A percentile compares a stretch with the other conserved stretches of the same genome.
These are phyloP conservation scores for Tragulus kanchil DNA, from an alignment of 2,113 vertebrate species.

Conservation along the genomic window DNA sequence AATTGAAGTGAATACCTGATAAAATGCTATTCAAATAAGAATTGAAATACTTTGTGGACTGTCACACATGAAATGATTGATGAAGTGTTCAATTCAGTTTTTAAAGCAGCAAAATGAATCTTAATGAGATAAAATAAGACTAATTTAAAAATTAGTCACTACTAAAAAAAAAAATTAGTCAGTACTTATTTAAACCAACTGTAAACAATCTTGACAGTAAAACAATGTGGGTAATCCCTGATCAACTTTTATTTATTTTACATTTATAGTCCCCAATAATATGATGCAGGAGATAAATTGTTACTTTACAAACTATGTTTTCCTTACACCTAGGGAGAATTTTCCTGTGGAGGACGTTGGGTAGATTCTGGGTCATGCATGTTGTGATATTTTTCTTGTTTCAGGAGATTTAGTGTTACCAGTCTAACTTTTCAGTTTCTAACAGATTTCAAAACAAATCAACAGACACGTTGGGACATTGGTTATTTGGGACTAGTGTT, in stretches of 20 bases:
- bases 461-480: constrained; percentile 89
- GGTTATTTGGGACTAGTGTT: constrained; percentile 89
- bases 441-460: constrained; percentile 93
- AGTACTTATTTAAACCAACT: not conserved
- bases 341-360: constrained; percentile 73
- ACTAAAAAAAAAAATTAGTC: not conserved
- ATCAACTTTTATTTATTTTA: constrained; percentile 37
- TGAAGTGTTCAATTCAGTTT: constrained; percentile 37
- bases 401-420: constrained; percentile 85
- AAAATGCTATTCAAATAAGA: not conserved
- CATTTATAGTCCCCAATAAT: constrained; percentile 47
- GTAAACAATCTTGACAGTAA: not conserved
- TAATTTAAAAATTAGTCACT: constrained; percentile 13
- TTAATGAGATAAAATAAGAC: constrained; percentile 41
- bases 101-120: constrained; percentile 39
- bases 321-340: constrained; percentile 68
- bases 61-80: constrained; percentile 26
- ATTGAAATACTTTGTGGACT: not conserved
- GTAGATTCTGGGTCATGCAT: constrained; percentile 80
- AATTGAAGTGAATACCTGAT: not conserved
- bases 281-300: constrained; percentile 29
- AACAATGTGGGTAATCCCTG: not conserved
- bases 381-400: constrained; percentile 74
- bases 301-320: constrained; percentile 67
- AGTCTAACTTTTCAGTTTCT: constrained; percentile 87